Percentiles rank a stretch among this genome's conserved stretches.
Evolutionary conservation across 2,888 invertebrate species (phyloP).

Genomic region (Unio delphinus): DNA sequence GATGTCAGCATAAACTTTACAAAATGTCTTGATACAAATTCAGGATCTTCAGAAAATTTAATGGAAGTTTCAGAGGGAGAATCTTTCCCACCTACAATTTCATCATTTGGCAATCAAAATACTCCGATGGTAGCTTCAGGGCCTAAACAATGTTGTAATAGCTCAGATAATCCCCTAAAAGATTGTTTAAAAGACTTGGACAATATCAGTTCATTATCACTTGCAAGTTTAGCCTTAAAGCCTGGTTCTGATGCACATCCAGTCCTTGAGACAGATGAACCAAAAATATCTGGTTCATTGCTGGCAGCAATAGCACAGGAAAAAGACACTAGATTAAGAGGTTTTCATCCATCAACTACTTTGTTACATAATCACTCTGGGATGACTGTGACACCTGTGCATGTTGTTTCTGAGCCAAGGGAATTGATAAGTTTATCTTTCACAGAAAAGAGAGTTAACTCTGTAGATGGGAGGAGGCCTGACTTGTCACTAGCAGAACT

Average conservation of each 20-base stretch:
- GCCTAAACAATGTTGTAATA: neutral
- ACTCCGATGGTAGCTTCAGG: too few relatives aligned
- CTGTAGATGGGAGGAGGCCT: neutral
- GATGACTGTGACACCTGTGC: too few relatives aligned
- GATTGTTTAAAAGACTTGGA: slow-evolving; percentile 13
- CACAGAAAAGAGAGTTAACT: slow-evolving; percentile 1
- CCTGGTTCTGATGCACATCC: neutral
- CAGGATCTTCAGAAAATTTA: too few relatives aligned
- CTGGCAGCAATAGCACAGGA: slow-evolving; percentile 15
- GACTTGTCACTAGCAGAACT: slow-evolving; percentile 26
- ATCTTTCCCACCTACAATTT: too few relatives aligned
- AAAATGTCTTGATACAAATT: too few relatives aligned
- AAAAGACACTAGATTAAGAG: slow-evolving; percentile 6
- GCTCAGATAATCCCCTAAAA: neutral
- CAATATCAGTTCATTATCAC: slow-evolving; percentile 1
- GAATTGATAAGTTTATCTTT: too few relatives aligned
- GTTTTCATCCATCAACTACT: too few relatives aligned
- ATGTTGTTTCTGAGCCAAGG: too few relatives aligned
- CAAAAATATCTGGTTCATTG: slow-evolving; percentile 1
- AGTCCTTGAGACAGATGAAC: neutral
- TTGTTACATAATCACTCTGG: too few relatives aligned
- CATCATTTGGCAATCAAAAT: too few relatives aligned
- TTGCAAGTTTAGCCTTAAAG: neutral
- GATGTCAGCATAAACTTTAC: too few relatives aligned
- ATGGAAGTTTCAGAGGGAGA: too few relatives aligned